Evolutionary conservation across 2,113 vertebrate species (phyloP).

Genomic region (Nothocercus nigrocapillus): DNA sequence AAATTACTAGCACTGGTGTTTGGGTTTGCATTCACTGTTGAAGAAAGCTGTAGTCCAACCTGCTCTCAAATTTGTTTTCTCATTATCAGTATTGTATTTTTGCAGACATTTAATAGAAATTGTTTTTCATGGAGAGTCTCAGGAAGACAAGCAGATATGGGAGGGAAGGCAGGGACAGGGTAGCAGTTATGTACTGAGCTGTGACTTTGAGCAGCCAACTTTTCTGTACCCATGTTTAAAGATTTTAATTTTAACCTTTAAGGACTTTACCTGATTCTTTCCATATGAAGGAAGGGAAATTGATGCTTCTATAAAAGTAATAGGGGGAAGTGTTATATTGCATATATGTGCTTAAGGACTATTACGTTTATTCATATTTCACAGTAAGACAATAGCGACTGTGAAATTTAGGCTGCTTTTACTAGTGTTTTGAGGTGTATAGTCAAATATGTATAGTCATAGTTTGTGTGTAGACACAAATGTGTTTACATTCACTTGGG

Average conservation of each 20-base stretch:
- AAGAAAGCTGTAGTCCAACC: not conserved
- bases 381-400: not conserved
- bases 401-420: not conserved
- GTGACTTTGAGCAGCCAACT: not conserved
- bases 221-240: not conserved
- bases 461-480: too few relatives aligned
- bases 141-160: not conserved
- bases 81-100: not conserved
- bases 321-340: not conserved
- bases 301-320: not conserved
- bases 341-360: not conserved
- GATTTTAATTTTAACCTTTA: rapidly evolving
- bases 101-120: not conserved
- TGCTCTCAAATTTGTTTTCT: not conserved
- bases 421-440: too few relatives aligned
- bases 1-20: slow-evolving; percentile 12
- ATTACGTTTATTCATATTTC: not conserved
- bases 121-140: not conserved
- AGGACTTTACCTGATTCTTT: not conserved
- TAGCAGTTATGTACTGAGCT: rapidly evolving
- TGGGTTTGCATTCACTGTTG: not conserved
- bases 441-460: too few relatives aligned
- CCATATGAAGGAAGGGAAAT: not conserved
- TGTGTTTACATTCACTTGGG: not conserved
- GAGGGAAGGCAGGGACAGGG: not conserved